Base-by-base conservation (phyloP, 2,888 invertebrate genomes). In the Lasioglossum morio region DNA sequence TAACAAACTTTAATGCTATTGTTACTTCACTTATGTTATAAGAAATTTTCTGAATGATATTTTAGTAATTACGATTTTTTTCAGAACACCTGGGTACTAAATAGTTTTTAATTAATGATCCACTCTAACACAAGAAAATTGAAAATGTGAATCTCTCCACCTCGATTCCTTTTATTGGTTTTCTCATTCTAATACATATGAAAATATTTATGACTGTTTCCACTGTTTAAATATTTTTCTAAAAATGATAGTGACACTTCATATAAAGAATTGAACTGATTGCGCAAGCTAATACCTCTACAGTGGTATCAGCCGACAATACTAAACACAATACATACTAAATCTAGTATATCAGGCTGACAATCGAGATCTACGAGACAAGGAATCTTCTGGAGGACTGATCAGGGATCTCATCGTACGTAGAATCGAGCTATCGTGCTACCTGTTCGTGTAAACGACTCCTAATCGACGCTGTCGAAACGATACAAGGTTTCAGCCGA, bases 381-480 rank as follows among this genome's bases (percentile, higher is more conserved):
- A 60, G 27, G 5, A 60, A 60, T 60, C 27, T 27, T 60, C 5
- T 27, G 14, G 1, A 60, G 60, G 60, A 14, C 27, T 60, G 14
- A 27, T 60, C n/a, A 4, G 10, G n/a, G 1, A 14, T 60, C 27
- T 27, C 5, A 14, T 27, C 60, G 60, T 12, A n/a, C n/a, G n/a
- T 57, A 10, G 30, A 14, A 63, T 74, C 19, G 37, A 27, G 40
- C 12, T 34, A 43, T 40, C 27, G 78, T 46, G 30, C 27, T 19
- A 48, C 14, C 2, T 43, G 27, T 43, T 43, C 43, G 73, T 57
- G 66, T 74, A 72, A 85, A 80, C n/a, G 84, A 80, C 74, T 72
- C 43, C 43, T 70, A 82, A 85, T 77, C 77, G 82, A 40, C 27
- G 43, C 40, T 74, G 79, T 80, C 83, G 81, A 63, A 87, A 79